Base-by-base conservation (phyloP, 2,797 vertebrate genomes). In the Micropoecilia bifurca region DNA sequence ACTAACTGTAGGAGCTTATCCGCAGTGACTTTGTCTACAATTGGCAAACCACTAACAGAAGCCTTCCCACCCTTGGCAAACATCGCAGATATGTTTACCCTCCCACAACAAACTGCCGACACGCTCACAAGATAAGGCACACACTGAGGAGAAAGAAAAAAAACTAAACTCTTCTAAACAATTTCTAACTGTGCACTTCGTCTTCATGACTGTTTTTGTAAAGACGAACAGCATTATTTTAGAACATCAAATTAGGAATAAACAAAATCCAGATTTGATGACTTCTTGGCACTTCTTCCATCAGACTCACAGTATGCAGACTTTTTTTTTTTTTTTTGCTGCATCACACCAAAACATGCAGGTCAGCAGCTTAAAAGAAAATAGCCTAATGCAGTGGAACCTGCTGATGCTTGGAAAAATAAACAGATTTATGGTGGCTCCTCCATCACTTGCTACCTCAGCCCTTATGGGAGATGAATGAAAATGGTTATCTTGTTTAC, bases 1-100 rank as follows among this genome's bases (percentile, higher is more conserved):
- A 79, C 85, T 91, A 91, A 93, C 89, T 86, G 1, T 50, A 75
- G 83, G 47, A 78, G 90, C 83, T 92, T 90, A 90, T 90, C 89
- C 75, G 75, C 74, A 76, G 72, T 66, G 81, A 86, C 79, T 68
- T 68, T 91, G 69, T 81, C 78, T 81, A 87, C 80, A 91, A 88
- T 89, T 90, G 90, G 79, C 85, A 93, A 91, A 84, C 77, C 82
- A 90, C 82, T 82, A 84, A 91, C 80, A 84, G 72, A 87, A 74
- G 81, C 75, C 85, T 93, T 92, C 93, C 91, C 92, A 89, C 87
- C 83, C 46, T 33, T 76, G 79, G 75, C 85, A 89, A 85, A 71
- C 28, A 43, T 22, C 55, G n/a, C 73, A 50, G 46, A 76, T 74
- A 73, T 74, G 59, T 74, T 80, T 76, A 72, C 73, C 73, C 66